A percentile compares a stretch with the other conserved stretches of the same genome.
Conservation (phyloP, 2,888 invertebrate species). For the Sesamia inferens region DNA sequence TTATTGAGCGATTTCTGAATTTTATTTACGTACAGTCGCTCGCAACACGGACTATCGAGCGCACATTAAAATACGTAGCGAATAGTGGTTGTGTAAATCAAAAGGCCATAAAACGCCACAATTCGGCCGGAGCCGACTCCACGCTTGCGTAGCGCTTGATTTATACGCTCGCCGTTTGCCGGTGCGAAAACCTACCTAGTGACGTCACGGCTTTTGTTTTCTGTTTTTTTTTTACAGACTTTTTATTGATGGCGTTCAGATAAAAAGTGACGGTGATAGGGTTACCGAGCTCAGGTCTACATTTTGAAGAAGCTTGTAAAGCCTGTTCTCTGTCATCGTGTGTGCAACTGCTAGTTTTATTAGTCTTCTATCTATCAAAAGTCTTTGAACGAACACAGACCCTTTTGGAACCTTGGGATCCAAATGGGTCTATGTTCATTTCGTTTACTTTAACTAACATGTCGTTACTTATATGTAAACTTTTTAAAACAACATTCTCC, state of each 20-base stretch:
- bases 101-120: constrained; percentile 83
- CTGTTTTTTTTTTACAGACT: constrained; percentile 72
- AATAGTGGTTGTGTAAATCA: constrained; percentile 83
- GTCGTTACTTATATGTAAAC: too few relatives aligned
- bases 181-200: constrained; percentile 87
- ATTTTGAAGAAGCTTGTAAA: constrained; percentile 35
- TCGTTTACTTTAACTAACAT: too few relatives aligned
- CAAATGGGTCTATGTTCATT: too few relatives aligned
- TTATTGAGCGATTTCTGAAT: constrained; percentile 66
- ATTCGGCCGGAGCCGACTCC: constrained; percentile 85
- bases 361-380: neutral
- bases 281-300: constrained; percentile 60
- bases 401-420: too few relatives aligned
- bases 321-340: neutral
- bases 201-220: constrained; percentile 85
- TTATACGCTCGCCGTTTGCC: constrained; percentile 85
- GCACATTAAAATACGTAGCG: constrained; percentile 78
- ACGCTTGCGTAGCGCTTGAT: constrained; percentile 83
- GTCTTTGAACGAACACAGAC: neutral
- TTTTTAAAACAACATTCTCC: too few relatives aligned
- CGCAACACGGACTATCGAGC: constrained; percentile 65
- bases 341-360: neutral
- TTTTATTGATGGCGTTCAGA: constrained; percentile 88
- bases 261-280: constrained; percentile 85
- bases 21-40: constrained; percentile 69